phyloP scores from a whole-genome alignment of 2,888 invertebrate genomes.

The Abrostola tripartita region DNA sequence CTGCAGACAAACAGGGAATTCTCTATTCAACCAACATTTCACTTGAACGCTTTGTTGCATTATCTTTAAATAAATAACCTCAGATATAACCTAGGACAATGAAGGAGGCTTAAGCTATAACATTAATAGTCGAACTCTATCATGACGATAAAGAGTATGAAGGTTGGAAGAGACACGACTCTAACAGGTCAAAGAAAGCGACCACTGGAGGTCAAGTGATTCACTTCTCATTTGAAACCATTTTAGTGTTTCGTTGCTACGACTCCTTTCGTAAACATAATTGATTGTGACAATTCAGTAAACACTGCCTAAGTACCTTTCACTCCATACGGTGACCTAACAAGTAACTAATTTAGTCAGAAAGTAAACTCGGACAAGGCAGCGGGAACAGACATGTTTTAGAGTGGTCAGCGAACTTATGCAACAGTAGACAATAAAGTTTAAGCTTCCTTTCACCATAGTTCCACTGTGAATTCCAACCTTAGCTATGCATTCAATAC shows the following conservation, averaged over 20 bases:
- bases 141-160: conserved; percentile 64
- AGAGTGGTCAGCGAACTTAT: conserved; percentile 69
- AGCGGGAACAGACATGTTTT: conserved; percentile 63
- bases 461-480: conserved; percentile 49
- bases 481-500: conserved; percentile 27
- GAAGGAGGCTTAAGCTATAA: conserved; percentile 32
- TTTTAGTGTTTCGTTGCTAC: conserved; percentile 50
- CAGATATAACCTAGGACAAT: conserved; percentile 10
- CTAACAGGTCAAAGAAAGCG: conserved; percentile 81
- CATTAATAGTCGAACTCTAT: conserved; percentile 43
- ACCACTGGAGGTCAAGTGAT: conserved; percentile 65
- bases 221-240: conserved; percentile 61
- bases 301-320: conserved; percentile 64
- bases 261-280: conserved; percentile 52
- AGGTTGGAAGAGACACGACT: conserved; percentile 71
- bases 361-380: conserved; percentile 66
- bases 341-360: conserved; percentile 71
- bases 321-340: conserved; percentile 66
- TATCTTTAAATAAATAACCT: conserved; percentile 16
- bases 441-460: conserved; percentile 72
- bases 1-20: conserved; percentile 37
- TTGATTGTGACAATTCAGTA: conserved; percentile 57
- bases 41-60: conserved; percentile 35
- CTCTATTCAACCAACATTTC: conserved; percentile 38
- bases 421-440: conserved; percentile 71